Evolutionary conservation across 2,888 invertebrate species (phyloP), one percentile per base, ranked within the genome.

Genomic region (Tortricodes alternella): DNA sequence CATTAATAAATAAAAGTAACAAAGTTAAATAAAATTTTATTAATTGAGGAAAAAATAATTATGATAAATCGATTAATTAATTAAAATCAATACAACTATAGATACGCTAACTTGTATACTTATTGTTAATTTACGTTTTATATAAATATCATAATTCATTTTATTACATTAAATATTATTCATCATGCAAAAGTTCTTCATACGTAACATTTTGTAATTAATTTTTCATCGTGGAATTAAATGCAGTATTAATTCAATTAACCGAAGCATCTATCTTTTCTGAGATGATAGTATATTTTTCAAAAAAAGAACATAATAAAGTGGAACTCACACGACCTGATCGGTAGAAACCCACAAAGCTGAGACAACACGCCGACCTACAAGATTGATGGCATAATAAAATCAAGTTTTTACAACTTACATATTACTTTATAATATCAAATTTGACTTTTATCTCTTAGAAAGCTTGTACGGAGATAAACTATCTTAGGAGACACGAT

Each of bases 321-420:
- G 52, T 62, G 68, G 81, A 83, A 81, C 83, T 77, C 83, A 81
- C 82, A 83, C 78, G 76, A 76, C 58, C 73, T 64, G 56, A 66
- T 63, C 64, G 65, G 53, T 62, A 61, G 62, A 59, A 56, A 56
- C 50, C 44, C 41, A 56, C 50, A 64, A 66, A 63, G 71, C 65
- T 65, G 66, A 70, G 74, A 71, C 73, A 69, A 74, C 72, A 73
- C 66, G 70, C 74, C 73, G 74, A 75, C 71, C 68, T 74, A 80
- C 76, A 89, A 89, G 89, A 89, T 89, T 87, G 89, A 89, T 89
- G 85, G 78, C 71, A 83, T 76, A 83, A 86, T 86, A 87, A 87
- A 89, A 78, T 78, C 74, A 81, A 75, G 73, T 76, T 86, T 85
- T 85, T 85, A 87, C 83, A 76, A 80, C 76, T 76, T 60, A 78